Conservation (phyloP, 2,797 vertebrate genomes). For the Geotrypetes seraphini region DNA sequence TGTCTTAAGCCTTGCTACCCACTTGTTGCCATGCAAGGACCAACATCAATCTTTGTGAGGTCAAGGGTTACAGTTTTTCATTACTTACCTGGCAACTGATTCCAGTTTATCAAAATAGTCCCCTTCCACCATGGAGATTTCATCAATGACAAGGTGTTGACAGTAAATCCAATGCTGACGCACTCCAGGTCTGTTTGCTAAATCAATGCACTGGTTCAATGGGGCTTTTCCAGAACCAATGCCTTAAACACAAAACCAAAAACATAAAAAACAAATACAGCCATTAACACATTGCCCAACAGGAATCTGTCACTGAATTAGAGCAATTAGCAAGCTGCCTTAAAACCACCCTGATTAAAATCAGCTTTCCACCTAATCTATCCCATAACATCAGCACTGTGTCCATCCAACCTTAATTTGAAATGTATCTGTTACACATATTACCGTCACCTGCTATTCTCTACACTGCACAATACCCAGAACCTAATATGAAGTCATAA, state of each 20-base stretch:
- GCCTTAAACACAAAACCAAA: slow-evolving; percentile 54
- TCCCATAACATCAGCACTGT: no score
- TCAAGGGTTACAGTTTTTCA: not conserved
- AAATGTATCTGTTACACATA: no score
- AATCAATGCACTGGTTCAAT: slow-evolving; percentile 80
- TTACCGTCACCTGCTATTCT: no score
- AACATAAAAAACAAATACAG: no score
- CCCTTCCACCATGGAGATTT: slow-evolving; percentile 95
- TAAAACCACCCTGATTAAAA: not conserved
- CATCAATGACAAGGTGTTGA: slow-evolving; percentile 83
- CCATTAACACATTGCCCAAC: not conserved
- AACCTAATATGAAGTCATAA: no score
- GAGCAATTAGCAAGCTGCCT: not conserved
- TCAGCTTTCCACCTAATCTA: not conserved
- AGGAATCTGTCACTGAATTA: not conserved
- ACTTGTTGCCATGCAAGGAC: no score
- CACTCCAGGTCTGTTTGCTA: slow-evolving; percentile 76
- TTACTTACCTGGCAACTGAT: slow-evolving; percentile 73
- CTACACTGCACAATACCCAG: no score
- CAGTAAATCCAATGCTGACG: slow-evolving; percentile 84
- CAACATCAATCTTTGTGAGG: no score
- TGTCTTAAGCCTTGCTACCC: no score
- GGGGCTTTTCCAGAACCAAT: slow-evolving; percentile 82
- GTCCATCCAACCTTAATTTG: no score
- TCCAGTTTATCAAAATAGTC: slow-evolving; percentile 91